Evolutionary conservation across 2,113 vertebrate species (phyloP).

Genomic region (Microcebus griseorufus): DNA sequence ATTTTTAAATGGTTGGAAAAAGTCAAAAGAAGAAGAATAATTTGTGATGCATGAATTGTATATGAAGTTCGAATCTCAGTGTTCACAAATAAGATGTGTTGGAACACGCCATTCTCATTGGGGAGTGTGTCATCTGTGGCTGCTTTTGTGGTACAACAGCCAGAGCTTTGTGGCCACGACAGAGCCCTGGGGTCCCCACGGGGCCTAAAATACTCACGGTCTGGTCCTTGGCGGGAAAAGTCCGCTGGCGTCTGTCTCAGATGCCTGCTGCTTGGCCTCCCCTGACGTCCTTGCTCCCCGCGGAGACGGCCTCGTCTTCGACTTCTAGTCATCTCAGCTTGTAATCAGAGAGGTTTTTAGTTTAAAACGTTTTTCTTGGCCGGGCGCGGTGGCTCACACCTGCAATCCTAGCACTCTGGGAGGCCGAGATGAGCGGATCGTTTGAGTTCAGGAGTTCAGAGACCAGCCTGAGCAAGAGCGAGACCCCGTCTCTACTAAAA

Average conservation of each 20-base stretch:
- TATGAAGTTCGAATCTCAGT: rapidly evolving
- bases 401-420: no score
- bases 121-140: no score
- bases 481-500: no score
- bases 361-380: neutral
- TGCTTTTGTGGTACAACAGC: neutral
- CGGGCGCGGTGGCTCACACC: no score
- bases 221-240: no score
- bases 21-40: neutral
- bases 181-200: neutral
- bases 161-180: no score
- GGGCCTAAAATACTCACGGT: neutral
- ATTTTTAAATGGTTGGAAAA: neutral
- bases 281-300: no score
- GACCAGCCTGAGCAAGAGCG: no score
- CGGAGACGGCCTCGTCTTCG: neutral
- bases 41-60: neutral
- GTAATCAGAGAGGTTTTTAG: neutral
- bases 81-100: neutral
- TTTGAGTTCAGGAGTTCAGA: no score
- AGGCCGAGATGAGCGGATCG: no score
- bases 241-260: no score
- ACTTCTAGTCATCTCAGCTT: neutral
- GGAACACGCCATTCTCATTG: rapidly evolving
- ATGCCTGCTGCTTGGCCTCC: neutral